Percentiles rank a stretch among this genome's conserved stretches.
phyloP scores from a whole-genome alignment of 2,888 invertebrate species.

The Iphiclides podalirius region DNA sequence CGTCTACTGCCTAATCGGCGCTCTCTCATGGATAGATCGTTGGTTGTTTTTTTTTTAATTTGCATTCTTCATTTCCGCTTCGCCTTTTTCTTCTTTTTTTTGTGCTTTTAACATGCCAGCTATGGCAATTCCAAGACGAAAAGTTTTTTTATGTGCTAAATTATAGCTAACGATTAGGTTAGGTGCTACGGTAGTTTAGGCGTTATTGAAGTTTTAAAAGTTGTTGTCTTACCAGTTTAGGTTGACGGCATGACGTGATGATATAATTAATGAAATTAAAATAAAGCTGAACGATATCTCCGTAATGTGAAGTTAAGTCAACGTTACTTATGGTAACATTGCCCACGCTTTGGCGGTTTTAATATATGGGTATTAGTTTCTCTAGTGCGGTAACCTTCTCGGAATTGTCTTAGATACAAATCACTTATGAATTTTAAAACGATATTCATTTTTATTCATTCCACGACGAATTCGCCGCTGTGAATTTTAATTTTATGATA shows the following conservation, averaged over 20 bases:
- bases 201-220: conserved; percentile 1
- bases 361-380: background rate
- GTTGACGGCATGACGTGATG: no score
- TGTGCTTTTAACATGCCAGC: background rate
- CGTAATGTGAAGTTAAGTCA: no score
- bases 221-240: background rate
- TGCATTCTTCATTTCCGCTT: conserved; percentile 13
- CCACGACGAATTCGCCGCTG: no score
- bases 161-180: background rate
- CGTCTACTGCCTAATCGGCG: conserved; percentile 17
- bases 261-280: no score
- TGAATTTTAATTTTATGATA: no score
- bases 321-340: background rate
- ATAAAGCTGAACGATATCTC: no score
- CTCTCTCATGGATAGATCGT: conserved; percentile 15
- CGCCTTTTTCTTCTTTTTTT: conserved; percentile 7
- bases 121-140: conserved; percentile 8
- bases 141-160: conserved; percentile 4
- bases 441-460: no score
- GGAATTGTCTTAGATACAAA: background rate
- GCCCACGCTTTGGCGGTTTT: background rate
- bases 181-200: no score
- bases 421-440: no score
- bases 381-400: background rate
- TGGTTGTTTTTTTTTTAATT: conserved; percentile 9